Base-by-base conservation (phyloP, 1,140 invertebrate species). In the Planococcus citri region DNA sequence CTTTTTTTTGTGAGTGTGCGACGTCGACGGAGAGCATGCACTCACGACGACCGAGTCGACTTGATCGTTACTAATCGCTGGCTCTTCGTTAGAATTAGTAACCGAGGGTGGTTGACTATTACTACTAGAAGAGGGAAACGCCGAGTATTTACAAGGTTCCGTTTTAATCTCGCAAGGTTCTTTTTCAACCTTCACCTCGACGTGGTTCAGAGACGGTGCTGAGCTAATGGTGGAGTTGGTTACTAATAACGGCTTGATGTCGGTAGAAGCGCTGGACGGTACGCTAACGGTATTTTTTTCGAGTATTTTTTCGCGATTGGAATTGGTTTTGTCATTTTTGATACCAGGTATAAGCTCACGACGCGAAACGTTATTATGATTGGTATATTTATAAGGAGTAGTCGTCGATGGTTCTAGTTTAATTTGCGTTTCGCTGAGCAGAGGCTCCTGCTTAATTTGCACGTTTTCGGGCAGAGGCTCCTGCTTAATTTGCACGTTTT, bases 31-130 rank as follows among this genome's bases (percentile, higher is more conserved):
- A n/a, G n/a, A n/a, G n/a, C n/a, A n/a, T n/a, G n/a, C n/a, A n/a
- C n/a, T n/a, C n/a, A n/a, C 70, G 21, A 68, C 70, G 8, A 37
- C 72, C 86, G 86, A 72, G 84, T 80, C 71, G 83, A 85, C 37
- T 70, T 69, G n/a, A 61, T 51, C 38, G 58, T 33, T 14, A 6
- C n/a, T n/a, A n/a, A n/a, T n/a, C n/a, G 33, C 33, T 6, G 4
- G 41, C n/a, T 68, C 78, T 76, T n/a, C 73, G 25, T 29, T 77
- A 75, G 71, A 79, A 73, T 71, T 80, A 78, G 38, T 79, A 73
- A 72, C n/a, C n/a, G n/a, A 78, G 79, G 57, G 79, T 78, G 17
- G 12, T 51, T 51, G 24, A n/a, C n/a, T n/a, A n/a, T n/a, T n/a
- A 78, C 72, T 1, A 77, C 73, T 4, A 78, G 77, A 17, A 78